Evolutionary conservation across 2,888 invertebrate genomes (phyloP).

Genomic region (Acutogordius australiensis): DNA sequence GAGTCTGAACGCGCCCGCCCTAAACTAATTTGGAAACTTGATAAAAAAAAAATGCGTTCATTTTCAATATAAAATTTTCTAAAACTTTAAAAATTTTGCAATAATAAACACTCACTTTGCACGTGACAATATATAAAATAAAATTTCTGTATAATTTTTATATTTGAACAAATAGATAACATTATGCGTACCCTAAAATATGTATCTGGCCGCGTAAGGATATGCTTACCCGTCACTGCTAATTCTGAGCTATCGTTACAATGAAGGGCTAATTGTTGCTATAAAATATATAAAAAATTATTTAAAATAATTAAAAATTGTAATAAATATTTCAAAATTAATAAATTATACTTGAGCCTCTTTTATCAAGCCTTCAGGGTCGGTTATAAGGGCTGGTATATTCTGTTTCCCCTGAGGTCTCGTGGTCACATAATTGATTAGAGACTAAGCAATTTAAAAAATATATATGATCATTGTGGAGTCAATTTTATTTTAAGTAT

Average conservation of each 20-base stretch:
- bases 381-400: background rate
- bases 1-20: no score
- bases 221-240: background rate
- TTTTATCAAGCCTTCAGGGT: background rate
- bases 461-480: background rate
- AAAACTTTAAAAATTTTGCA: no score
- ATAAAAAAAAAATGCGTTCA: no score
- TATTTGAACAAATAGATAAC: no score
- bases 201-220: background rate
- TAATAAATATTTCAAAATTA: background rate
- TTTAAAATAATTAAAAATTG: background rate
- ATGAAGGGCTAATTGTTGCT: background rate
- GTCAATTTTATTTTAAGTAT: no score
- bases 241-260: background rate
- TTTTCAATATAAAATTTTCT: no score
- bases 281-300: background rate
- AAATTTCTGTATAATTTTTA: no score
- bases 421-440: background rate
- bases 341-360: conserved; percentile 8
- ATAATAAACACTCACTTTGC: no score
- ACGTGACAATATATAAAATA: no score
- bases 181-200: background rate
- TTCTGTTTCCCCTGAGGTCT: background rate
- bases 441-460: background rate
- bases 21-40: no score